A percentile compares a stretch with the other conserved stretches of the same genome.
phyloP scores from a whole-genome alignment of 2,888 invertebrate genomes.

The Chouioia cunea region DNA sequence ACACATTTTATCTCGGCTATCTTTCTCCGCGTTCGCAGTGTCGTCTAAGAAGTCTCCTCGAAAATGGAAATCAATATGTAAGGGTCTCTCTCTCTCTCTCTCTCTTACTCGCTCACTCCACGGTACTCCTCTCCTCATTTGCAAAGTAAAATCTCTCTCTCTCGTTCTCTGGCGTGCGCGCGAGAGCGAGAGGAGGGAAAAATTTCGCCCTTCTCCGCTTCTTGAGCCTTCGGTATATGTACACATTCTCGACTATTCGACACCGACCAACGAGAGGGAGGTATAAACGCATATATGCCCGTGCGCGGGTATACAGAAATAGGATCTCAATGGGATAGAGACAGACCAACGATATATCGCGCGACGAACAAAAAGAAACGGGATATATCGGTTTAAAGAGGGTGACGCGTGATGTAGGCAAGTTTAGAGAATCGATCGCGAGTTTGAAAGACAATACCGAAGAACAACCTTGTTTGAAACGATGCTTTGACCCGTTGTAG shows the following conservation, averaged over 20 bases:
- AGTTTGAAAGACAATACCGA: too few species aligned
- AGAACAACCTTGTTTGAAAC: too few species aligned
- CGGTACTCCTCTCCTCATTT: slow-evolving; percentile 13
- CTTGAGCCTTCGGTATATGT: slow-evolving; percentile 2
- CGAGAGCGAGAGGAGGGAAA: slow-evolving; percentile 5
- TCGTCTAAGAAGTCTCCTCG: slow-evolving; percentile 3
- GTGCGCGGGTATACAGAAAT: neutral
- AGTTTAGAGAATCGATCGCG: too few species aligned
- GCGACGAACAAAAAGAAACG: neutral
- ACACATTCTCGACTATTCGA: slow-evolving; percentile 17
- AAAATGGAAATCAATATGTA: slow-evolving; percentile 40
- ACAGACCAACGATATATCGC: neutral
- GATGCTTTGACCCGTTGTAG: too few species aligned
- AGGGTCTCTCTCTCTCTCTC: slow-evolving; percentile 15
- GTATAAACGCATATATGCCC: neutral
- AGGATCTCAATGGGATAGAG: neutral
- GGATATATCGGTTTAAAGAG: neutral
- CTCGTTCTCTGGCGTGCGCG: neutral
- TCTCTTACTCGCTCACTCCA: too few species aligned
- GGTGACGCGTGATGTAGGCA: neutral
- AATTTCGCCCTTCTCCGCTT: slow-evolving; percentile 5
- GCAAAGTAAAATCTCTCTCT: slow-evolving; percentile 16
- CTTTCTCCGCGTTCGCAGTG: neutral
- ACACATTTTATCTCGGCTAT: neutral
- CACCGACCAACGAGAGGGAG: slow-evolving; percentile 23